Conservation (phyloP, 2,888 invertebrate species). For the Eurois occulta region DNA sequence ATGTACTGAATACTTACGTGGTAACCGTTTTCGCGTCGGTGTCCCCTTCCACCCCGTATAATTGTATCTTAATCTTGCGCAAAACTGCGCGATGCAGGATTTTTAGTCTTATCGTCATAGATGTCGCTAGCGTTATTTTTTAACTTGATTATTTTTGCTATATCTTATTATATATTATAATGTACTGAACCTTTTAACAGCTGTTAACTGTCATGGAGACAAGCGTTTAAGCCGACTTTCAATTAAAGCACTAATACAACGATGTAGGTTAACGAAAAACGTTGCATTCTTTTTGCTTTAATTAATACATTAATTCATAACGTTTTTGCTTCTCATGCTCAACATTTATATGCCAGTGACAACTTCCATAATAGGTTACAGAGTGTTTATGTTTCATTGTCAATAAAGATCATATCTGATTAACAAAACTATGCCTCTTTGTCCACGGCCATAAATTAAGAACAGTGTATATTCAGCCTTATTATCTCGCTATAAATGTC, state of each 20-base stretch:
- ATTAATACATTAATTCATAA: conserved; percentile 8
- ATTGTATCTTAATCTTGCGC: background rate
- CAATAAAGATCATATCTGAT: conserved; percentile 46
- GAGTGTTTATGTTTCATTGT: conserved; percentile 36
- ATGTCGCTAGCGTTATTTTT: background rate
- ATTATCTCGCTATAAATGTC: conserved; percentile 80
- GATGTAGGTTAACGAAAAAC: conserved; percentile 6
- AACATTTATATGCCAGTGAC: conserved; percentile 34
- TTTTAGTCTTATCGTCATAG: background rate
- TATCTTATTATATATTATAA: too few species aligned
- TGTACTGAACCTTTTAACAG: background rate
- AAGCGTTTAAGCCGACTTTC: background rate
- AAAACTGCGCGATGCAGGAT: background rate
- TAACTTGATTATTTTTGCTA: background rate
- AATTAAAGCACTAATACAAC: background rate
- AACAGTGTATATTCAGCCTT: conserved; percentile 72
- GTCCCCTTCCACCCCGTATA: too few species aligned
- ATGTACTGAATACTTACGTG: too few species aligned
- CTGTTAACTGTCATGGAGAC: background rate
- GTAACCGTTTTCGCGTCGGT: too few species aligned
- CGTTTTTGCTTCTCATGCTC: conserved; percentile 25
- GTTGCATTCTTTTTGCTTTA: conserved; percentile 25
- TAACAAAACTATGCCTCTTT: conserved; percentile 43
- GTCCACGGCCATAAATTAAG: conserved; percentile 60
- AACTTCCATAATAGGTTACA: conserved; percentile 31